Evolutionary conservation across 2,113 vertebrate species (phyloP), one percentile per base, ranked within the genome.

Genomic region (Steatornis caripensis): DNA sequence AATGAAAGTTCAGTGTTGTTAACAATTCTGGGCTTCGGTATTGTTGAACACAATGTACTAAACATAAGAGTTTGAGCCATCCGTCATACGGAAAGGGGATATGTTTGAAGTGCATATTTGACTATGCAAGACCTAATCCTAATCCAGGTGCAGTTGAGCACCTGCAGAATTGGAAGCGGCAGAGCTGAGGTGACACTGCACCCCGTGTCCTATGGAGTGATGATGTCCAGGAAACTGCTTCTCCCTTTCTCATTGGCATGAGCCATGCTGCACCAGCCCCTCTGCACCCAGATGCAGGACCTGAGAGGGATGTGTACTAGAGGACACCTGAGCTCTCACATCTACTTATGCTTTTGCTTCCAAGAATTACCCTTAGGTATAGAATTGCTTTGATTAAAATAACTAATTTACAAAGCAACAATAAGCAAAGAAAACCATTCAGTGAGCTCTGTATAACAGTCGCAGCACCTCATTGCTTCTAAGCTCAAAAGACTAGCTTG

Each of bases 121-220:
- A 6, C 37, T 9, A 2, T 10, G 15, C 51, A 64, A 90, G 66
- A 23, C 26, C 15, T 39, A 2, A 26, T 49, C 32, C 51, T 39
- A n/a, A 48, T n/a, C n/a, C n/a, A n/a, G n/a, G 54, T 16, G 24
- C 0, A 0, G 39, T 0, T 54, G 81, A 70, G 24, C 54, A 57
- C 19, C 36, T 70, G 46, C 60, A 61, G 65, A 49, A 26, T 5
- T 45, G 37, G 26, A 68, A 68, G 43, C 9, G 17, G 37, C 61
- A 82, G 37, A 32, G 20, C 34, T 0, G 1, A 83, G 54, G 79
- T 48, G 72, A 70, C 54, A 9, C 2, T 26, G 62, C 30, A 7
- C 55, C 45, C 19, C n/a, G 57, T 34, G 32, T 37, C 34, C 45
- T 34, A 0, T 23, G 27, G 46, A 66, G 48, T 13, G 37, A 36